Base-by-base conservation (phyloP, 2,797 vertebrate genomes). In the Cirrhinus mrigala region DNA sequence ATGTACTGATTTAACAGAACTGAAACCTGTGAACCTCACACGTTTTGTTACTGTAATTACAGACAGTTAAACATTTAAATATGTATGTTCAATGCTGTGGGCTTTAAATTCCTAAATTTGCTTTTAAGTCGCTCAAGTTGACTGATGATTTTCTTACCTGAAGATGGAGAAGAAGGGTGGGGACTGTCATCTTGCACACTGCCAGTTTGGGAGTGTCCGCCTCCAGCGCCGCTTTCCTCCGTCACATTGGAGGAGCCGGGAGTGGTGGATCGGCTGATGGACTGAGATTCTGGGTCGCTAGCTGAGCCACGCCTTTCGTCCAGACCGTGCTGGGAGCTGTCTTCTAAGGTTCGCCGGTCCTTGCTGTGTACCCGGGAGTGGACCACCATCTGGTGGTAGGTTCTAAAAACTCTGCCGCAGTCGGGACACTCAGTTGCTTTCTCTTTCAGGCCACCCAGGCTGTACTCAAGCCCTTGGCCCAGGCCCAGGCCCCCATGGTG, bases 111-210 rank as follows among this genome's bases (percentile, higher is more conserved):
- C 3, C 7, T 66, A 66, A 29, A 66, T 66, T 33, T 33, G 6
- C 27, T 64, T 66, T 16, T 66, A 66, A 70, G 20, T 73, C 14
- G 9, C 46, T 48, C 29, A 66, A 50, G 6, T 18, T 18, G 14
- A 48, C 15, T 33, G 29, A 68, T 24, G 50, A 12, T 7, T 16
- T 4, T 37, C 94, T 89, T 97, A 99, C 98, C 98, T 97, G 98
- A 99, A 77, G 97, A 99, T 62, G 98, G 98, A 22, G 98, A 99
- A 77, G 98, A 98, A 50, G 98, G 98, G 89, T 99, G 98, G 6
- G 98, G 98, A 90, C 98, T 99, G 94, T 99, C 98, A 91, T 99
- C 98, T 87, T 99, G 98, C 87, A 98, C 96, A 7, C 98, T 99
- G 89, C 98, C 98, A 0, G 98, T 96, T 95, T 99, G 98, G 0